These are phyloP conservation scores for Plectropomus leopardus DNA, from an alignment of 2,113 vertebrate genomes.

Conservation along the genomic window DNA sequence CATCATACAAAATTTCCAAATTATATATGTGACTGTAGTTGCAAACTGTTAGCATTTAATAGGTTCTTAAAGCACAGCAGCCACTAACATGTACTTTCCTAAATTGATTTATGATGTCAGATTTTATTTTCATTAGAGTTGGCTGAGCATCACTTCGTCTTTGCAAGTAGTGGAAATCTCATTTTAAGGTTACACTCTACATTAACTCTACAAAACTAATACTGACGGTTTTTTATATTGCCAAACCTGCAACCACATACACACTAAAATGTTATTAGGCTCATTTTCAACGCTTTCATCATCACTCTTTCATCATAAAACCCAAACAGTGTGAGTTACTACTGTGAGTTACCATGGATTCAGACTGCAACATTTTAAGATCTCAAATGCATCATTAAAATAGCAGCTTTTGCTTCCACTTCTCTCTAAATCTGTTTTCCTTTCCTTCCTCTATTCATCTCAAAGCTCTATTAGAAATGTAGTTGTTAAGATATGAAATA, in stretches of 20 bases:
- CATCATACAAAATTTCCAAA: constrained; percentile 7
- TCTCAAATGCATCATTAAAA: constrained; percentile 38
- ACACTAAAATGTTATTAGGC: constrained; percentile 45
- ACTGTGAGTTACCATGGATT: constrained; percentile 45
- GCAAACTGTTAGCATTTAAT: constrained; percentile 19
- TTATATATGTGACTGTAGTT: background rate
- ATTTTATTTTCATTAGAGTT: constrained; percentile 53
- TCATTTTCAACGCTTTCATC: constrained; percentile 47
- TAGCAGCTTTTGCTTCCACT: background rate
- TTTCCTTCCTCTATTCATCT: background rate
- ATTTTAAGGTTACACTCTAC: constrained; percentile 54
- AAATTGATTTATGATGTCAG: constrained; percentile 59
- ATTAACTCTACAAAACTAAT: constrained; percentile 43
- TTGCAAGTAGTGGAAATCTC: constrained; percentile 49
- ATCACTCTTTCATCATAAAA: constrained; percentile 40
- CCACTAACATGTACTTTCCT: constrained; percentile 39
- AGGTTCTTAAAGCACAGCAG: constrained; percentile 19
- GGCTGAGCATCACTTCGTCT: constrained; percentile 47
- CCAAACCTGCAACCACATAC: constrained; percentile 39
- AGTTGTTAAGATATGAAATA: constrained; percentile 1
- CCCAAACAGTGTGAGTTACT: constrained; percentile 20
- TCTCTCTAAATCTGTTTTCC: background rate
- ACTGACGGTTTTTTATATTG: constrained; percentile 45
- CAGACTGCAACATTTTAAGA: constrained; percentile 30
- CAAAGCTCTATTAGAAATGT: background rate